Conservation (phyloP, 1,140 invertebrate species). For the Stenopsyche tienmushanensis region DNA sequence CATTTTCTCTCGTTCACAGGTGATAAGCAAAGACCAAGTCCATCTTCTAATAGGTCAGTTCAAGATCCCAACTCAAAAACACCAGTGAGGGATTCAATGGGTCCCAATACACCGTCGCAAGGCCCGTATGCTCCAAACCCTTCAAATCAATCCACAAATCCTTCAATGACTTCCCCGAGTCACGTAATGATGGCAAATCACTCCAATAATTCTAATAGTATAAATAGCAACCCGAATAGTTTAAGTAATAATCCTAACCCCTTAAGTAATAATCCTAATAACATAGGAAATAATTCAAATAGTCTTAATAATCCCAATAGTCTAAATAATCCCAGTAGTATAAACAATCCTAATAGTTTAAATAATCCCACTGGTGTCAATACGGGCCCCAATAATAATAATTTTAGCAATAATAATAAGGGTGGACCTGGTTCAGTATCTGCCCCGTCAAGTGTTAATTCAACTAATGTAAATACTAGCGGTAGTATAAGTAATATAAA, state of each 20-base stretch:
- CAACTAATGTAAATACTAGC: constrained; percentile 18
- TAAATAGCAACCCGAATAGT: constrained; percentile 23
- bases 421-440: not conserved
- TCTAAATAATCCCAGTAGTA: constrained; percentile 26
- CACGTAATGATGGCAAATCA: constrained; percentile 25
- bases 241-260: constrained; percentile 20
- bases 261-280: constrained; percentile 19
- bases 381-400: constrained; percentile 17
- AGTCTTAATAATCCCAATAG: constrained; percentile 21
- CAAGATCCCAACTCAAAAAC: constrained; percentile 53
- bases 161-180: constrained; percentile 33
- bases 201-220: not conserved
- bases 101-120: constrained; percentile 42
- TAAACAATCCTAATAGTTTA: constrained; percentile 21
- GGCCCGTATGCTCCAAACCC: constrained; percentile 52
- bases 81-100: constrained; percentile 47
- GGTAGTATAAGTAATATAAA: constrained; percentile 27
- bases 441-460: constrained; percentile 23
- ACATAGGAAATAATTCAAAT: constrained; percentile 25
- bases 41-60: constrained; percentile 52
- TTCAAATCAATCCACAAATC: constrained; percentile 44
- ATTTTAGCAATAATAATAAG: constrained; percentile 23
- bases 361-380: constrained; percentile 18
- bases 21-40: constrained; percentile 55
- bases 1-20: constrained; percentile 41